Conservation (phyloP, 2,888 invertebrate species). For the Liposcelis brunnea region DNA sequence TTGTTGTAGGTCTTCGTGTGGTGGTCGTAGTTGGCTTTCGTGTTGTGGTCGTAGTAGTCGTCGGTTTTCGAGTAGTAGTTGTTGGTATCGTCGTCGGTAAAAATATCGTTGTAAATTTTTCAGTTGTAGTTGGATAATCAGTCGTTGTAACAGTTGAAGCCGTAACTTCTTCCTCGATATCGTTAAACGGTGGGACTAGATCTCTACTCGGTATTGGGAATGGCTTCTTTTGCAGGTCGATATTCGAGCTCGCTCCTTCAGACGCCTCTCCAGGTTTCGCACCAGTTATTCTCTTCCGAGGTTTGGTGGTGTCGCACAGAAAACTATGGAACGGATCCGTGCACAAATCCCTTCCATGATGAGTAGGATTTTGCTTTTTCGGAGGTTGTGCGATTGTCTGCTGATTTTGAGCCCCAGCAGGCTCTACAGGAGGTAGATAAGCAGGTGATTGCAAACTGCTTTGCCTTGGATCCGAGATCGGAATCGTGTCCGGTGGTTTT, state of each 20-base stretch:
- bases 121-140: too few relatives aligned
- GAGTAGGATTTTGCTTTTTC: neutral
- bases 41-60: conserved; percentile 3
- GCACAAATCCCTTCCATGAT: conserved; percentile 4
- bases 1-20: neutral
- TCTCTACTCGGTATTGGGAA: conserved; percentile 1
- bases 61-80: conserved; percentile 4
- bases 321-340: conserved; percentile 6
- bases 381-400: neutral
- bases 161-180: neutral
- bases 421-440: conserved; percentile 6
- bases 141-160: too few relatives aligned
- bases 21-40: neutral
- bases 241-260: neutral
- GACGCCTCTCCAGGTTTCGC: neutral
- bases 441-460: neutral
- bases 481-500: neutral
- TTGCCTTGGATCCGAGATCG: neutral
- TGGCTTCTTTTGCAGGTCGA: too few relatives aligned
- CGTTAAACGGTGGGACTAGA: conserved; percentile 3
- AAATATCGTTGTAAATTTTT: too few relatives aligned
- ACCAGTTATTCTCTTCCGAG: neutral
- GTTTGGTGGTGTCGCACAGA: neutral
- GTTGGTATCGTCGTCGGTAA: neutral
- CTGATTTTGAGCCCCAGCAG: conserved; percentile 2